Conservation (phyloP, 2,797 vertebrate species). For the Vespertilio murinus region DNA sequence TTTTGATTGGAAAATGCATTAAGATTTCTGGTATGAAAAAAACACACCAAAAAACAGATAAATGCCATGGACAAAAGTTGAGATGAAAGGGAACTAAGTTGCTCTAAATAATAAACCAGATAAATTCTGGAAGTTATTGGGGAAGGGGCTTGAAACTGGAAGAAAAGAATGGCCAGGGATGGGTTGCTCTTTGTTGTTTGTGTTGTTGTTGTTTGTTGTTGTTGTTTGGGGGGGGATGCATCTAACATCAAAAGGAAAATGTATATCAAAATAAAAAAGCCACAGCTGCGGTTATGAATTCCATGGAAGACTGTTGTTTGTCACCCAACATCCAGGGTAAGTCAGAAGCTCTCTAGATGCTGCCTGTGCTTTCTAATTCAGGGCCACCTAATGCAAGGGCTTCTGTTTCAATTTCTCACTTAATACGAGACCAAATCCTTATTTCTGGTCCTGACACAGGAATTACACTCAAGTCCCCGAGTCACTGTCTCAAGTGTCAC, state of each 20-base stretch:
- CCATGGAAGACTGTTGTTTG: not conserved
- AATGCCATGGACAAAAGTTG: not conserved
- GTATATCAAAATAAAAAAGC: not conserved
- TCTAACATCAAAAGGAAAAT: slow-evolving; percentile 7
- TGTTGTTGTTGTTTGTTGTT: not conserved
- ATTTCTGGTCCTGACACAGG: not conserved
- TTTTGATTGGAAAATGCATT: not conserved
- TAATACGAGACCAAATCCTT: not conserved
- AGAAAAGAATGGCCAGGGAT: not conserved
- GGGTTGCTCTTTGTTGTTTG: not conserved
- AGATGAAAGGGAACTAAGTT: not conserved
- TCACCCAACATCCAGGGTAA: too few relatives aligned
- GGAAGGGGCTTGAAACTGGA: not conserved
- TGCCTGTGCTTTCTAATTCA: not conserved
- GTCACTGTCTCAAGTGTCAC: not conserved
- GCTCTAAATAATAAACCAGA: not conserved
- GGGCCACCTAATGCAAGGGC: not conserved
- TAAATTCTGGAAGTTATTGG: not conserved
- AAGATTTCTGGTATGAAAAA: not conserved
- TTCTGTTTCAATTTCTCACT: not conserved
- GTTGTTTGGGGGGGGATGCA: fast-evolving
- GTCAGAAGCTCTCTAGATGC: not conserved
- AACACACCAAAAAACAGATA: not conserved
- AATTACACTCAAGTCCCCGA: not conserved
- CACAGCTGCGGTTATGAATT: not conserved